Conservation (phyloP, 2,888 invertebrate genomes). For the Vesta saturnalis region DNA sequence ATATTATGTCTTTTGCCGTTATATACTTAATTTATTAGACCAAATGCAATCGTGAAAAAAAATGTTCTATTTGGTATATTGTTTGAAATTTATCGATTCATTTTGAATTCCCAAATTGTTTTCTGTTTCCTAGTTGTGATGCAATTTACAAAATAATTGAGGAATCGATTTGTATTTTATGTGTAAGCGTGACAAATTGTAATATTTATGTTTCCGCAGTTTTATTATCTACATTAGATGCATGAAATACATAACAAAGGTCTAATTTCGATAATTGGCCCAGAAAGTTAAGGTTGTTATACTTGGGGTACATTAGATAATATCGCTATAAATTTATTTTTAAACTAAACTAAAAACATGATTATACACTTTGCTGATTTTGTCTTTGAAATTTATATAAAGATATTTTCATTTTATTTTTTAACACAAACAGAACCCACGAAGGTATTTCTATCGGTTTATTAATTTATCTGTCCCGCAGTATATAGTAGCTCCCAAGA, state of each 20-base stretch:
- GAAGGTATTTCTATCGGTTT: too few species aligned
- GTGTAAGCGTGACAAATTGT: not conserved
- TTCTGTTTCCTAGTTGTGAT: not conserved
- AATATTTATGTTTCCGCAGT: not conserved
- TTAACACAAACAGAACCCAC: too few species aligned
- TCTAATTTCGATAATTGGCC: not conserved
- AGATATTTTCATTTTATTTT: too few species aligned
- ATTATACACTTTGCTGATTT: too few species aligned
- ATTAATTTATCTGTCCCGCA: too few species aligned
- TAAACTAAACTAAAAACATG: too few species aligned
- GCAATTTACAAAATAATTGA: not conserved
- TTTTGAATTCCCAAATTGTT: not conserved
- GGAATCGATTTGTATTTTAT: not conserved
- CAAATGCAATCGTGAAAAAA: conserved; percentile 22
- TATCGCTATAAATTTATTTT: too few species aligned
- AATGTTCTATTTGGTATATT: conserved; percentile 14
- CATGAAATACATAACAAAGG: not conserved
- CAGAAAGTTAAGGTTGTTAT: too few species aligned
- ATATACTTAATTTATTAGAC: conserved; percentile 30
- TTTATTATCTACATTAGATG: not conserved
- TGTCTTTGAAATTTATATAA: too few species aligned
- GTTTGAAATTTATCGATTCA: conserved; percentile 5
- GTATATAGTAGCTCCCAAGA: too few species aligned
- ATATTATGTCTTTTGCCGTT: conserved; percentile 34
- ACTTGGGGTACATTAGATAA: too few species aligned